Evolutionary conservation across 2,888 invertebrate species (phyloP), one percentile per base, ranked within the genome.

Genomic region (Cinara cedri): DNA sequence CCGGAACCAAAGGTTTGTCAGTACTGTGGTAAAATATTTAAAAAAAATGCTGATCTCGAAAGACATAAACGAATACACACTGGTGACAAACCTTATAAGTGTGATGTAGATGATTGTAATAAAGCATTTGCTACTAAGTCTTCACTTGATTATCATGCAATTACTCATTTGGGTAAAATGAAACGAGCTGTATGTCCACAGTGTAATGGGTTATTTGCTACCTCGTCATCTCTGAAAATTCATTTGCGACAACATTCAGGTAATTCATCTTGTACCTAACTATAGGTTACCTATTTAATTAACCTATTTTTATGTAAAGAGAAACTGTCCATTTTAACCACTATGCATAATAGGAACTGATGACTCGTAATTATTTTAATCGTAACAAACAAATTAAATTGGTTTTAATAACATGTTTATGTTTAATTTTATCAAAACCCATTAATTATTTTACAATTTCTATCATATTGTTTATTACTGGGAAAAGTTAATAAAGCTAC

Each of bases 41-140:
- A 70, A 78, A 78, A 78, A n/a, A 78, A 78, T 60, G 78, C 70
- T 9, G 78, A 78, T 78, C 57, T 78, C 0, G 70, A 70, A 78
- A 78, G 78, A 78, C 78, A 78, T 9, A 34, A 62, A 70, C 70
- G 78, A 70, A 70, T 16, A 70, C 78, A 78, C 13, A 78, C 78
- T 8, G 78, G 78, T 21, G 49, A 68, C 4, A 78, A 70, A 42
- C 78, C 78, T 1, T 78, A 57, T 26, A 78, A 78, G 46, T 78
- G 78, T 4, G 68, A 78, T 8, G 21, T 51, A 26, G 34, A 16
- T 11, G 34, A n/a, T 70, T 78, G 78, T 78, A 34, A 49, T 9
- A 78, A 70, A 78, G 78, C 78, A 21, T 78, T 78, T 51, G 60
- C 78, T 34, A 70, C 78, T 10, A 78, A 78, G n/a, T 21, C 34